phyloP scores from a whole-genome alignment of 53 echinoderm and acorn worm genomes.

The Crossaster papposus region DNA sequence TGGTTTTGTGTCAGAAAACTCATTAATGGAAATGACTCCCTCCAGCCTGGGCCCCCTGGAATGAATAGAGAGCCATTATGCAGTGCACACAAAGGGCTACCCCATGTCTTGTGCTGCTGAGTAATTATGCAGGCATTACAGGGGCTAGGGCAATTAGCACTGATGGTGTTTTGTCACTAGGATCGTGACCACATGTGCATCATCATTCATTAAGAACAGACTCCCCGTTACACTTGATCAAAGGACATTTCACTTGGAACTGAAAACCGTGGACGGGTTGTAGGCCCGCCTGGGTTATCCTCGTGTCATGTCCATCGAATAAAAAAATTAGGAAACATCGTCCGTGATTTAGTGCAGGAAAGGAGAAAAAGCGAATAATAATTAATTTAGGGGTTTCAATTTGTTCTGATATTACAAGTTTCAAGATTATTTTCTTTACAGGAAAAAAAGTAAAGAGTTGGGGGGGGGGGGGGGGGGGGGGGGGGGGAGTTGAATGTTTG shows the following conservation, averaged over 20 bases:
- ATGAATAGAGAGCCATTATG: slow-evolving; percentile 56
- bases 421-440: neutral
- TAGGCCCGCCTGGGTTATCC: slow-evolving; percentile 17
- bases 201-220: slow-evolving; percentile 54
- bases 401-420: too few relatives aligned
- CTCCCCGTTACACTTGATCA: slow-evolving; percentile 54
- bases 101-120: slow-evolving; percentile 55
- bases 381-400: neutral
- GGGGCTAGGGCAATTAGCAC: slow-evolving; percentile 54
- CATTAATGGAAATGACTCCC: slow-evolving; percentile 66
- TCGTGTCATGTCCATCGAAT: slow-evolving; percentile 37
- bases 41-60: neutral
- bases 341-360: neutral
- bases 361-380: neutral
- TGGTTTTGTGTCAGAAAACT: slow-evolving; percentile 65
- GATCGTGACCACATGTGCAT: slow-evolving; percentile 66
- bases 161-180: slow-evolving; percentile 62
- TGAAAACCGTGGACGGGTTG: slow-evolving; percentile 17
- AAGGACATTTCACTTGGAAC: slow-evolving; percentile 38
- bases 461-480: too few relatives aligned
- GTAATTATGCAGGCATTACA: slow-evolving; percentile 58
- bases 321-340: slow-evolving; percentile 2
- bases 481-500: too few relatives aligned
- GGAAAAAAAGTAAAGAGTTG: neutral
- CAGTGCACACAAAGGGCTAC: slow-evolving; percentile 50